phyloP scores from a whole-genome alignment of 2,888 invertebrate genomes.

The Thyatira batis region DNA sequence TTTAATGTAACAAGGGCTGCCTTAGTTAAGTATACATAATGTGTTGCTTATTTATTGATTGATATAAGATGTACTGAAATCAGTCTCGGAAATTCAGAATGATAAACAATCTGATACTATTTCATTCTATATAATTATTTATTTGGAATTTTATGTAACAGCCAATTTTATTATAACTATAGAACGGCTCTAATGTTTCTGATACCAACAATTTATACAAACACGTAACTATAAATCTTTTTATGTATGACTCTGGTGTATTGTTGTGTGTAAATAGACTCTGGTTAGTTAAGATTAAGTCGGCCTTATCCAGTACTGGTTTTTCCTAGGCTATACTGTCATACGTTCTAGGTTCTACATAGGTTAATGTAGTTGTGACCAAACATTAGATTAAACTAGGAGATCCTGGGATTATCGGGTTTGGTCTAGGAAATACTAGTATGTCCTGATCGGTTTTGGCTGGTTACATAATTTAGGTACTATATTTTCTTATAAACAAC shows the following conservation, averaged over 20 bases:
- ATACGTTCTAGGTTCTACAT: too few relatives aligned
- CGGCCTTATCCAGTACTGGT: too few relatives aligned
- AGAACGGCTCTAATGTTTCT: not conserved
- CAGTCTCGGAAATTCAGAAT: slow-evolving; percentile 13
- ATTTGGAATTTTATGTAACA: not conserved
- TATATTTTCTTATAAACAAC: too few relatives aligned
- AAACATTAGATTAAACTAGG: too few relatives aligned
- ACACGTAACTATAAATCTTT: not conserved
- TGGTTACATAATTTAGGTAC: too few relatives aligned
- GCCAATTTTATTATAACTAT: not conserved
- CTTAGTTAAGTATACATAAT: slow-evolving; percentile 45
- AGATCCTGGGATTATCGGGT: too few relatives aligned
- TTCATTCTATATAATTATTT: not conserved
- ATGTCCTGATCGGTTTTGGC: too few relatives aligned
- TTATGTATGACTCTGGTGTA: not conserved
- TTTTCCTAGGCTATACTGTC: too few relatives aligned
- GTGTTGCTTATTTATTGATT: slow-evolving; percentile 56
- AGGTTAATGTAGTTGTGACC: too few relatives aligned
- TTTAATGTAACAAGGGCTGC: slow-evolving; percentile 48
- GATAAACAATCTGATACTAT: not conserved
- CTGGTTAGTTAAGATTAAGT: not conserved
- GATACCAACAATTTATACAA: not conserved
- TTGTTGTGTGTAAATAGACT: not conserved
- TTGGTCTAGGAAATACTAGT: too few relatives aligned
- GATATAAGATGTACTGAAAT: slow-evolving; percentile 29